Base-by-base conservation (phyloP, 2,797 vertebrate species). In the Cyprinodon diabolis region DNA sequence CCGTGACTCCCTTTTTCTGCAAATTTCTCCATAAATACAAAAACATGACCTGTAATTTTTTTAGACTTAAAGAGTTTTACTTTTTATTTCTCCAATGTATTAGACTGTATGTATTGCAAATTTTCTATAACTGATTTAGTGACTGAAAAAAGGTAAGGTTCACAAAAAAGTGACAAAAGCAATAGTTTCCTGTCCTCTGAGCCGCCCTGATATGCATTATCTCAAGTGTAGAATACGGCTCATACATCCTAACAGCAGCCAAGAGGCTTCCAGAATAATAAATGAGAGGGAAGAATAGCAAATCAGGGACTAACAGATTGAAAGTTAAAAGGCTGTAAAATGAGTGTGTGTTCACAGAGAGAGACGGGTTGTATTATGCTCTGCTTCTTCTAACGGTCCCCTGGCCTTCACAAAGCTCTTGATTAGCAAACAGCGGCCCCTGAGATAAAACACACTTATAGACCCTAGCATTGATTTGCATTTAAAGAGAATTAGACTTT, bases 251-350 rank as follows among this genome's bases (percentile, higher is more conserved):
- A 81, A 85, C 57, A 70, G 78, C 68, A 56, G 76, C 67, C 3
- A 76, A 76, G 78, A 82, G 68, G 65, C 75, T 78, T 7, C 66
- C 57, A 56, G 83, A 85, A 91, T 84, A 83, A 84, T 80, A 78
- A 85, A 83, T 43, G 65, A 76, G 83, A 75, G 70, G 78, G 69
- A 80, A 86, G 86, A 87, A 87, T 77, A 80, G 76, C 74, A 87
- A 90, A 92, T 87, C 82, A 90, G 86, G 80, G 70, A 77, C 23
- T 56, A 79, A 85, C 84, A 87, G 89, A 93, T 89, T 92, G 89
- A 90, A 93, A 93, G 91, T 93, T 93, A 91, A 93, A 94, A 92
- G 91, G 85, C 86, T 91, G 88, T 92, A 91, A 93, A 93, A 92
- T 90, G 87, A 93, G 88, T 69, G 72, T 82, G 83, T 90, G 86